A percentile compares a stretch with the other conserved stretches of the same genome.
Conservation (phyloP, 2,888 invertebrate species). For the Polylopha cassiicola region DNA sequence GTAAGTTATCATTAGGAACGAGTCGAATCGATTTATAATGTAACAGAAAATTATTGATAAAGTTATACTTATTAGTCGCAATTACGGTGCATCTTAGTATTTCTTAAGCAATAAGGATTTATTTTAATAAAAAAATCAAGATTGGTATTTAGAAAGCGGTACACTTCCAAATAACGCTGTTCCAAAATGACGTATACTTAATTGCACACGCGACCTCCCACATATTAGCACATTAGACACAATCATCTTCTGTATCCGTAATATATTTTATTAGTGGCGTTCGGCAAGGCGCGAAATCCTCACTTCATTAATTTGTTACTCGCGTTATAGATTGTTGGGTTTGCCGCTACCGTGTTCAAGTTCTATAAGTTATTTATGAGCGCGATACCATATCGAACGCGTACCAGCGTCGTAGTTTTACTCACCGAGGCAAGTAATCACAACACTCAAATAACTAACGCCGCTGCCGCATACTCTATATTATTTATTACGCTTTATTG, state of each 20-base stretch:
- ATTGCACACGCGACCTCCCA: too few species aligned
- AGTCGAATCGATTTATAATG: too few species aligned
- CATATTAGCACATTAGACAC: too few species aligned
- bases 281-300: constrained; percentile 26
- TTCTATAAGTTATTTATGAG: constrained; percentile 32
- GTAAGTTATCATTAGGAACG: too few species aligned
- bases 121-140: too few species aligned
- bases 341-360: constrained; percentile 30
- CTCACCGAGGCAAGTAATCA: constrained; percentile 18
- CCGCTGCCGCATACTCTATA: constrained; percentile 3
- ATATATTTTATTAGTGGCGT: constrained; percentile 10
- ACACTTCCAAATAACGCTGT: too few species aligned
- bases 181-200: too few species aligned
- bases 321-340: constrained; percentile 28
- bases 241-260: constrained; percentile 4
- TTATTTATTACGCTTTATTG: background rate
- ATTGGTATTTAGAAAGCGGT: too few species aligned
- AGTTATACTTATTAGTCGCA: too few species aligned
- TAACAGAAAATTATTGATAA: too few species aligned
- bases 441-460: constrained; percentile 10
- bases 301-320: constrained; percentile 34
- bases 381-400: constrained; percentile 28
- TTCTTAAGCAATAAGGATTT: too few species aligned
- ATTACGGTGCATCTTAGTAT: too few species aligned
- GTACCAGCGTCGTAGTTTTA: constrained; percentile 16